Base-by-base conservation (phyloP, 2,113 vertebrate genomes). In the Formicarius rufipectus region DNA sequence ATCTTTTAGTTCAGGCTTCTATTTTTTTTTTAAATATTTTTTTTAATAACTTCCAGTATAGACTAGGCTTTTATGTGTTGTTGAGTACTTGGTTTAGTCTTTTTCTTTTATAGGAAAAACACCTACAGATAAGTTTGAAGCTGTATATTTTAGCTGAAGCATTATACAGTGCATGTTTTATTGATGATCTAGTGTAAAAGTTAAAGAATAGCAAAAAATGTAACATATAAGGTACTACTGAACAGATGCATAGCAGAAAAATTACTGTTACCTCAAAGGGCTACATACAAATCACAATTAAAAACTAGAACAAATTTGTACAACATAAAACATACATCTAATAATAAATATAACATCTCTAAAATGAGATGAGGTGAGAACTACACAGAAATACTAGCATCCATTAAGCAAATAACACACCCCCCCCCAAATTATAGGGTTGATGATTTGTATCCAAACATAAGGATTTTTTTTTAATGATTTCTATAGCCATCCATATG, bases 391-490 rank as follows among this genome's bases (percentile, higher is more conserved):
- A 75, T 42, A 2, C 5, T 10, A 82, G 14, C 22, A 10, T 1
- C 12, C 7, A 17, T 49, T 40, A 62, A 69, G 2, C 35, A 19
- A 37, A 44, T 21, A 31, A 49, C 5, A 11, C 28, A 58, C 67
- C 2, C n/a, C n/a, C n/a, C n/a, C n/a, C n/a, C 2, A 45, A 71
- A 49, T 24, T 49, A 24, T 24, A 49, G 4, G 11, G 22, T 49
- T 24, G 47, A 49, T 49, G 49, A 49, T 31, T 37, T 5, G 16
- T 58, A 66, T 55, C 3, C 45, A n/a, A 87, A 73, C 33, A 13
- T 3, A 28, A 13, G 4, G 2, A 14, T 3, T 3, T 52, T 14
- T 28, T 8, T 52, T 28, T 31, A 17, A 12, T 63, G 3, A 53
- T 72, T 90, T 90, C 31, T 42, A 3, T 45, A 73, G 5, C 15